Evolutionary conservation across 2,797 vertebrate species (phyloP).

Genomic region (Poecile montanus): DNA sequence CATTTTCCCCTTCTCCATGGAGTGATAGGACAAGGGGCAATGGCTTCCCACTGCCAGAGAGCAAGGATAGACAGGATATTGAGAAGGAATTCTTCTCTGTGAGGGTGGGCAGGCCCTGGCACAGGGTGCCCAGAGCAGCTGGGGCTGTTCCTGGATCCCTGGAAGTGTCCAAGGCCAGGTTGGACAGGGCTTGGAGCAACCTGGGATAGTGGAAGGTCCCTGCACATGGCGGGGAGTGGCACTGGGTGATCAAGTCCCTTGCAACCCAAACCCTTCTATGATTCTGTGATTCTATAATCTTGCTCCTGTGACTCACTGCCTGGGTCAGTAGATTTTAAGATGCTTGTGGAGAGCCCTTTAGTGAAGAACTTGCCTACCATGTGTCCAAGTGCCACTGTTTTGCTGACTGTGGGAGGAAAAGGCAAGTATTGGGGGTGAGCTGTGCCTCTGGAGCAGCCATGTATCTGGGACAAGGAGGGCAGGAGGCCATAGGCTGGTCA

Average conservation of each 20-base stretch:
- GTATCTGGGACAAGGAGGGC: not conserved
- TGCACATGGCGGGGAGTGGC: not conserved
- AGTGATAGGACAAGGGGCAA: not conserved
- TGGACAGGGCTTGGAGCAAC: accelerated
- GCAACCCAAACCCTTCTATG: not conserved
- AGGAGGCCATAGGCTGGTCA: not conserved
- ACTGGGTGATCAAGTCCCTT: not conserved
- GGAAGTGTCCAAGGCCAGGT: accelerated
- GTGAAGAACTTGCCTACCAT: not conserved
- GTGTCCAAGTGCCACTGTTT: accelerated
- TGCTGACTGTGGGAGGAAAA: not conserved
- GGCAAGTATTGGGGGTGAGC: not conserved
- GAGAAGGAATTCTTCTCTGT: accelerated
- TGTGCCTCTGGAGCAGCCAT: not conserved
- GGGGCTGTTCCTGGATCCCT: not conserved
- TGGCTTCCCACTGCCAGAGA: not conserved
- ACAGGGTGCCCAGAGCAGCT: not conserved
- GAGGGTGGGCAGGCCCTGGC: not conserved
- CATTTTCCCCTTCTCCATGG: not conserved
- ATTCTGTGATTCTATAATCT: not conserved
- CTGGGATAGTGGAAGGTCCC: accelerated
- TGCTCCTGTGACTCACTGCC: not conserved
- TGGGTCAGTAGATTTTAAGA: not conserved
- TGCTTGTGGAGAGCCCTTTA: not conserved
- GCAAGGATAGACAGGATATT: accelerated